Conservation (phyloP, 2,888 invertebrate species). For the Anaspis maculata region DNA sequence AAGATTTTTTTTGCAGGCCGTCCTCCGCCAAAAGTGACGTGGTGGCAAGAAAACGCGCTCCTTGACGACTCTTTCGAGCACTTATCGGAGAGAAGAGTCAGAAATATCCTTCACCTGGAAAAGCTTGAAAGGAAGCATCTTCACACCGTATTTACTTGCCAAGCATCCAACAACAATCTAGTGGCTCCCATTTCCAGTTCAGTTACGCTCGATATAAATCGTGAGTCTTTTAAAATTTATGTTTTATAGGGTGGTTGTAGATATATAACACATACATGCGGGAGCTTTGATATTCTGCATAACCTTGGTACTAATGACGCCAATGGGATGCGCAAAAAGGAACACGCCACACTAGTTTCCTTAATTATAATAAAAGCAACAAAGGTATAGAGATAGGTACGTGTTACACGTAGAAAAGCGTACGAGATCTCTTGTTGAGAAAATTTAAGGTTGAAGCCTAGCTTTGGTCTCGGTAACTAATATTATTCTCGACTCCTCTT, state of each 20-base stretch:
- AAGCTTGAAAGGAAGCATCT: slow-evolving; percentile 61
- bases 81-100: slow-evolving; percentile 56
- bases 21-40: slow-evolving; percentile 64
- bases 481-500: too few species aligned
- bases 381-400: too few species aligned
- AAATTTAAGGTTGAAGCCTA: too few species aligned
- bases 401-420: too few species aligned
- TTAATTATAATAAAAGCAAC: too few species aligned
- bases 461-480: too few species aligned
- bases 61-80: slow-evolving; percentile 63
- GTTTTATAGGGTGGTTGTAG: slow-evolving; percentile 5
- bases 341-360: neutral
- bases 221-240: slow-evolving; percentile 47
- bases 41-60: slow-evolving; percentile 69
- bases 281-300: neutral
- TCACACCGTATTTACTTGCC: slow-evolving; percentile 59
- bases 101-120: slow-evolving; percentile 61
- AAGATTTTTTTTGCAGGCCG: slow-evolving; percentile 61
- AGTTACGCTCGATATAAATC: slow-evolving; percentile 61
- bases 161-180: slow-evolving; percentile 65
- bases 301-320: neutral
- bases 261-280: too few species aligned
- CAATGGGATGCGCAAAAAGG: neutral
- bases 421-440: too few species aligned
- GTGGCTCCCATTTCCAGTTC: slow-evolving; percentile 59